Evolutionary conservation across 2,113 vertebrate species (phyloP).

Genomic region (Pelodiscus sinensis): DNA sequence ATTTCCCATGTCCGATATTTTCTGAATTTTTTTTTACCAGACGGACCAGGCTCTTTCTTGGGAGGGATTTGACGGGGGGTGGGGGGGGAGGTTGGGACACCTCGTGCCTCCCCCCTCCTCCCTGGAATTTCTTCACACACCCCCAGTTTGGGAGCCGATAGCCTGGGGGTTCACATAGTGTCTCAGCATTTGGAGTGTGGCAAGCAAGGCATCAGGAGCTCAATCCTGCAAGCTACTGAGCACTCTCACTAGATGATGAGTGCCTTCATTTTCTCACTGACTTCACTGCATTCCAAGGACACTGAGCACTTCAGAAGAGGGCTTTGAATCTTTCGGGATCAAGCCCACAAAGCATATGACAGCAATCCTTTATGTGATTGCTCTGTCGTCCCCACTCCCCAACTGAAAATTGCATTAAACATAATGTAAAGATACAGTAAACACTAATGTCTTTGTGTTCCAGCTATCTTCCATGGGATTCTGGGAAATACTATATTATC

Average conservation of each 20-base stretch:
- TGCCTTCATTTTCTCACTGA: rapidly evolving
- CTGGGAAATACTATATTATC: neutral
- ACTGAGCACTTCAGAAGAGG: neutral
- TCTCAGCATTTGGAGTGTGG: neutral
- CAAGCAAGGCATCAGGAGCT: neutral
- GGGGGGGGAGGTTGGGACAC: too few relatives aligned
- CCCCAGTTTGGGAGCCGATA: too few relatives aligned
- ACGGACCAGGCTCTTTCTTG: too few relatives aligned
- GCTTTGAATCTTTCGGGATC: neutral
- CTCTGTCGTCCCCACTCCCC: neutral
- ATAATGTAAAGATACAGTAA: neutral
- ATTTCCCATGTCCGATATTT: too few relatives aligned
- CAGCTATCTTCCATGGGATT: neutral
- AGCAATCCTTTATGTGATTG: neutral
- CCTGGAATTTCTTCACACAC: too few relatives aligned
- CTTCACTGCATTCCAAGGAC: neutral
- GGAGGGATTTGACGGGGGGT: too few relatives aligned
- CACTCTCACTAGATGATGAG: neutral
- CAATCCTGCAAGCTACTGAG: neutral
- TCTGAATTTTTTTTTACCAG: too few relatives aligned
- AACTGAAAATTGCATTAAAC: neutral
- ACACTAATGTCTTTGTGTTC: neutral
- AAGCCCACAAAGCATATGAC: neutral
- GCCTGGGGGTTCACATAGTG: neutral
- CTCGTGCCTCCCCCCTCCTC: too few relatives aligned